phyloP scores from a whole-genome alignment of 2,113 vertebrate genomes.

The Lates calcarifer region DNA sequence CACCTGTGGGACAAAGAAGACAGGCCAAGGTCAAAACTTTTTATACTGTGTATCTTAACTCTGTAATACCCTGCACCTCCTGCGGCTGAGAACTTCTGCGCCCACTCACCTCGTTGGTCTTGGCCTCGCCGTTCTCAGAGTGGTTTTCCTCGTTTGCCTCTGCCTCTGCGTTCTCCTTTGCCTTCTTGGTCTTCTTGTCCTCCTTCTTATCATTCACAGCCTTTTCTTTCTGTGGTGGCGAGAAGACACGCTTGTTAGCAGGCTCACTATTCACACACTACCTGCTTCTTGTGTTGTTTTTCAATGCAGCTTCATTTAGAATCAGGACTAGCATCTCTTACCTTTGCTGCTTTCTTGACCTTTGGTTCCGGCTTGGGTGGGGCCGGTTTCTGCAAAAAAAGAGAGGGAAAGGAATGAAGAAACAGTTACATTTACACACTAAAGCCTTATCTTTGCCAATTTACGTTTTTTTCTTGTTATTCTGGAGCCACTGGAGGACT shows the following conservation, averaged over 20 bases:
- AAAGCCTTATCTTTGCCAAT: background rate
- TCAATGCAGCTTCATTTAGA: background rate
- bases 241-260: background rate
- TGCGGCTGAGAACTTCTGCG: background rate
- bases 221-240: conserved; percentile 90
- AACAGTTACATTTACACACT: background rate
- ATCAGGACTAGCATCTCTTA: conserved; percentile 55
- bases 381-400: conserved; percentile 85
- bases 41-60: rapidly evolving
- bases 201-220: conserved; percentile 91
- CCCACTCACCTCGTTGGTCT: conserved; percentile 89
- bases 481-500: background rate
- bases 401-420: background rate
- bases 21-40: background rate
- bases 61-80: background rate
- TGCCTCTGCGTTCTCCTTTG: conserved; percentile 89
- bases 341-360: conserved; percentile 92
- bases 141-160: conserved; percentile 93
- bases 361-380: conserved; percentile 89
- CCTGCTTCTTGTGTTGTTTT: background rate
- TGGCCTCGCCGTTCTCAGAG: conserved; percentile 95
- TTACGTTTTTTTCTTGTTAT: background rate
- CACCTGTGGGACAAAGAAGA: conserved; percentile 70
- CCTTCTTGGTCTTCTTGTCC: conserved; percentile 92
- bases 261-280: background rate